Conservation (phyloP, 1,140 invertebrate species). For the Pissodes strobi region DNA sequence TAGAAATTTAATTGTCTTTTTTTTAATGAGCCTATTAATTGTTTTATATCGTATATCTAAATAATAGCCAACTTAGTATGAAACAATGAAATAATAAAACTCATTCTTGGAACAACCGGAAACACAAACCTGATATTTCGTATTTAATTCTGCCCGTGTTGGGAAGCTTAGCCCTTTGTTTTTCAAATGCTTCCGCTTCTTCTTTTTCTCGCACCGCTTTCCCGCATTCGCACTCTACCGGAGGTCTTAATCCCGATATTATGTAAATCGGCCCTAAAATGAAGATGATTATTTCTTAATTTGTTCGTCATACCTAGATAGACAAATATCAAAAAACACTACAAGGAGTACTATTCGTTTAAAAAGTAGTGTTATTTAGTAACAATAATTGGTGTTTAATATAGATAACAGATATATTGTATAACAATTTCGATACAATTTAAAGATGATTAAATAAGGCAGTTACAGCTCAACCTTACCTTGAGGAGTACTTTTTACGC, state of each 20-base stretch:
- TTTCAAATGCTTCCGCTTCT: slow-evolving; percentile 29
- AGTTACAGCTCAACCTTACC: not conserved
- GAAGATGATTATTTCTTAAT: not conserved
- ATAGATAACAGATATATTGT: too few species aligned
- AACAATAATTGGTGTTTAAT: too few species aligned
- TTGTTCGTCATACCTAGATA: not conserved
- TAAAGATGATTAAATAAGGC: not conserved
- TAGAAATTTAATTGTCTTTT: too few species aligned
- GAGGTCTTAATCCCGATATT: slow-evolving; percentile 31
- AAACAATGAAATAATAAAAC: too few species aligned
- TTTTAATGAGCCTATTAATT: too few species aligned
- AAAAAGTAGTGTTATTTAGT: not conserved
- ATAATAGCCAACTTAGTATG: too few species aligned
- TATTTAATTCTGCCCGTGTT: slow-evolving; percentile 43
- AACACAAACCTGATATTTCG: slow-evolving; percentile 40
- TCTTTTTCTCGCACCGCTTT: slow-evolving; percentile 24
- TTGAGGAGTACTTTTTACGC: slow-evolving; percentile 21
- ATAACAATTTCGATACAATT: too few species aligned
- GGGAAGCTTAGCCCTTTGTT: slow-evolving; percentile 41
- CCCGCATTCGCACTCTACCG: slow-evolving; percentile 33
- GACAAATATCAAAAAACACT: not conserved
- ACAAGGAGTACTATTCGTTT: not conserved
- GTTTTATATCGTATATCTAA: too few species aligned
- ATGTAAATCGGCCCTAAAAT: slow-evolving; percentile 32
- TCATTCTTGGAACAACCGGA: not conserved